Conservation (phyloP, 2,113 vertebrate genomes). For the Pitta sordida region DNA sequence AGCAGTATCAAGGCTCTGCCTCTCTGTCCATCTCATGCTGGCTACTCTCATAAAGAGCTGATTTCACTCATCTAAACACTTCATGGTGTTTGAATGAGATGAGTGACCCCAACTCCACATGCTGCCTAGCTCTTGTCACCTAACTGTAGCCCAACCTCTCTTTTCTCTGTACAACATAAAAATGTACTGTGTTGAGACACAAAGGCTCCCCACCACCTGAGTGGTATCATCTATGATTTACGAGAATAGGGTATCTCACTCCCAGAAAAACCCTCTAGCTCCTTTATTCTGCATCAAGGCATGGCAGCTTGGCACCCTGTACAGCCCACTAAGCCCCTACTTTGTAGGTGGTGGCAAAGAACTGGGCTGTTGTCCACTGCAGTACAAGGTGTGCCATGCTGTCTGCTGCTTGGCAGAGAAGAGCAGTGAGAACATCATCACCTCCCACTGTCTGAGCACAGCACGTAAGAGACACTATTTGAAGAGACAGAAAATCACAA, state of each 20-base stretch:
- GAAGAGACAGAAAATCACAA: neutral
- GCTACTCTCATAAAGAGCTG: neutral
- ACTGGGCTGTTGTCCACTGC: neutral
- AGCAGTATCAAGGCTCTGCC: neutral
- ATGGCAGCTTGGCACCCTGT: neutral
- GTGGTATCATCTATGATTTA: neutral
- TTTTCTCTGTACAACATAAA: neutral
- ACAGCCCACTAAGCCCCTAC: neutral
- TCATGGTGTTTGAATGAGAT: neutral
- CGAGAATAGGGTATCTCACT: neutral
- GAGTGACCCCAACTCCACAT: neutral
- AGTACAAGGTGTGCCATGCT: accelerated
- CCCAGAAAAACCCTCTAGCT: neutral
- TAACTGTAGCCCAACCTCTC: neutral
- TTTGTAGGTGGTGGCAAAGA: neutral
- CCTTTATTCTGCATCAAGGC: neutral
- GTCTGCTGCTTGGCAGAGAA: neutral
- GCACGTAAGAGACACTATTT: neutral
- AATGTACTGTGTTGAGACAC: neutral
- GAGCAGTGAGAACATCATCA: neutral
- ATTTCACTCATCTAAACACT: neutral
- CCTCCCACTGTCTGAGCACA: slow-evolving; percentile 21
- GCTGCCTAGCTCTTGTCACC: neutral
- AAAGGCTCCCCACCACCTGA: neutral
- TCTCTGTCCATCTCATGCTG: neutral